A percentile compares a stretch with the other conserved stretches of the same genome.
phyloP scores from a whole-genome alignment of 2,797 vertebrate genomes.

The Hemibagrus guttatus region DNA sequence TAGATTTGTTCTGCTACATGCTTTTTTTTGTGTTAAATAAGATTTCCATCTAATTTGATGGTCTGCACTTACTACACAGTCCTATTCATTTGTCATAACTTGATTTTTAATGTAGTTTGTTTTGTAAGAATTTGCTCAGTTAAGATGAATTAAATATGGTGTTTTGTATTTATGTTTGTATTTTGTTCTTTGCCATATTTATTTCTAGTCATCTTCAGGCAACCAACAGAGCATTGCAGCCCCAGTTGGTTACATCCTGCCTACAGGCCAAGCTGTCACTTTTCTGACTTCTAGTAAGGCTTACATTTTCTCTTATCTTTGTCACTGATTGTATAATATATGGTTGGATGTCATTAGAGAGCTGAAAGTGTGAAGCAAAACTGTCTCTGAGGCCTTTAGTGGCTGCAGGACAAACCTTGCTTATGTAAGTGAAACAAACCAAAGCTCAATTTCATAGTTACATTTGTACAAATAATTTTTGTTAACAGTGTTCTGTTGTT shows the following conservation, averaged over 20 bases:
- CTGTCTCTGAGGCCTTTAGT: not conserved
- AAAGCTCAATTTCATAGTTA: not conserved
- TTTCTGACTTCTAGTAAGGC: conserved; percentile 73
- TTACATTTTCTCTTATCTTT: not conserved
- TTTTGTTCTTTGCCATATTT: conserved; percentile 61
- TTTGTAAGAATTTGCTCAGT: not conserved
- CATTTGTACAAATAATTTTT: not conserved
- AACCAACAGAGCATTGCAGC: conserved; percentile 63
- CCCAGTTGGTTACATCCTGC: conserved; percentile 77
- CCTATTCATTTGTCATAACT: not conserved
- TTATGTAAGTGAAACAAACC: not conserved
- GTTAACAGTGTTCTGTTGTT: too few relatives aligned
- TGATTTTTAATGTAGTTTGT: not conserved
- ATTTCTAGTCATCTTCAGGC: conserved; percentile 73
- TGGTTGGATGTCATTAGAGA: not conserved
- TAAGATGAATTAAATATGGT: not conserved
- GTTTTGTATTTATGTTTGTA: not conserved
- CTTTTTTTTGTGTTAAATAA: not conserved
- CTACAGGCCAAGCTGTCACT: conserved; percentile 80
- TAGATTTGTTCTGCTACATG: not conserved
- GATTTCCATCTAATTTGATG: not conserved
- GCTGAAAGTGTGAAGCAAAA: not conserved
- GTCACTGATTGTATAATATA: not conserved
- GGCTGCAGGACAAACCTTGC: not conserved
- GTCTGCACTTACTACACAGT: not conserved